Evolutionary conservation across 2,888 invertebrate species (phyloP).

Genomic region (Carabus problematicus): DNA sequence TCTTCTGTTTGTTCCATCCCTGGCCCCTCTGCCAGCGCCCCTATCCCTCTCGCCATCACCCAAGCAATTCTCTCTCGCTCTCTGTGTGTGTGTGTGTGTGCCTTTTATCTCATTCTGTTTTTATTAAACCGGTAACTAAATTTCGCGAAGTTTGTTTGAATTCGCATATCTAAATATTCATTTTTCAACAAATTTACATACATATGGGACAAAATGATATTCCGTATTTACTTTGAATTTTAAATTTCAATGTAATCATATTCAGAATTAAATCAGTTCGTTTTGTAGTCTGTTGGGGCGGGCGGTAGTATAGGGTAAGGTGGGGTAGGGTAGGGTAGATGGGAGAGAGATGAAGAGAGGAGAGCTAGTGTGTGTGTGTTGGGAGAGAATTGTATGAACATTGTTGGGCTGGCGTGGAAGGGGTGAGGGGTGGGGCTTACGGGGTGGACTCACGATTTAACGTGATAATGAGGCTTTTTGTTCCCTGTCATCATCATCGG

Average conservation of each 20-base stretch:
- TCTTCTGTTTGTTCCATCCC: too few relatives aligned
- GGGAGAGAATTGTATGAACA: not conserved
- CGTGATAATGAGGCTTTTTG: slow-evolving; percentile 31
- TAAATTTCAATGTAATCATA: slow-evolving; percentile 61
- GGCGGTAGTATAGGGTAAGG: not conserved
- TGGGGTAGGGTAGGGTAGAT: not conserved
- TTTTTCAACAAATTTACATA: slow-evolving; percentile 60
- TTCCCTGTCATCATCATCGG: slow-evolving; percentile 16
- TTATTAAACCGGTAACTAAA: slow-evolving; percentile 57
- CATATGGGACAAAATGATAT: slow-evolving; percentile 60
- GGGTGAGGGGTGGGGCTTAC: not conserved
- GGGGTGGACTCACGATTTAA: slow-evolving; percentile 17
- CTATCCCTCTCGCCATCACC: too few relatives aligned
- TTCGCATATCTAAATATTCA: slow-evolving; percentile 61
- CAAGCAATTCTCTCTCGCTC: too few relatives aligned
- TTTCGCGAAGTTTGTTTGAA: slow-evolving; percentile 59
- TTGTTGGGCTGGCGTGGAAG: not conserved
- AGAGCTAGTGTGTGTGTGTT: not conserved
- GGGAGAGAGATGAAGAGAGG: not conserved
- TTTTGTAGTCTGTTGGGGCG: slow-evolving; percentile 49
- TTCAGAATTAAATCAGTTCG: slow-evolving; percentile 62
- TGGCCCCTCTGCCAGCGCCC: too few relatives aligned
- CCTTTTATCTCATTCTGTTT: slow-evolving; percentile 56
- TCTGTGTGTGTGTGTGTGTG: too few relatives aligned
- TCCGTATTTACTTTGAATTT: slow-evolving; percentile 61